Conservation (phyloP, 2,888 invertebrate species). For the Tetragonula carbonaria region DNA sequence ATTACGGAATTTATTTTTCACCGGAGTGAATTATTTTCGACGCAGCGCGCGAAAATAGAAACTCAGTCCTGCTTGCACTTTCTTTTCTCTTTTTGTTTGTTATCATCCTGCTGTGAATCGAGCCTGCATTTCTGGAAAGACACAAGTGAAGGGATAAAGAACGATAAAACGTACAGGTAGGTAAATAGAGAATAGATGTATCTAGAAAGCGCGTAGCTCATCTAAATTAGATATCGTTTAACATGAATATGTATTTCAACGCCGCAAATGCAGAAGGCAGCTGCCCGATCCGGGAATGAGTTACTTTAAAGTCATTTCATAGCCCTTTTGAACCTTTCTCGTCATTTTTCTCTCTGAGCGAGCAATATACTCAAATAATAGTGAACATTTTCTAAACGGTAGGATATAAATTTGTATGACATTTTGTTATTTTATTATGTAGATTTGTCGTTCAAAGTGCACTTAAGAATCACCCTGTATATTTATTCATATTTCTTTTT, state of each 20-base stretch:
- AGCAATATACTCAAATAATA: too few species aligned
- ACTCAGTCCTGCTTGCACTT: not conserved
- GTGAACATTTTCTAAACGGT: too few species aligned
- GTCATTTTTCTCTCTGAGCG: not conserved
- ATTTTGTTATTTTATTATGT: too few species aligned
- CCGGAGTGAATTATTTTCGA: not conserved
- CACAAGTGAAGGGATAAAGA: not conserved
- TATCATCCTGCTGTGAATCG: not conserved
- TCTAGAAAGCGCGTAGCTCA: not conserved
- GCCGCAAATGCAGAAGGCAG: not conserved
- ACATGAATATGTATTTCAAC: conserved; percentile 2
- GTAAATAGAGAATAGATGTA: not conserved
- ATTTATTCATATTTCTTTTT: too few species aligned
- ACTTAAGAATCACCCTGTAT: too few species aligned
- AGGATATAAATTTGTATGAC: too few species aligned
- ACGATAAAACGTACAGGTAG: not conserved
- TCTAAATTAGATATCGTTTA: not conserved
- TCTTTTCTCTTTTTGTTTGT: not conserved
- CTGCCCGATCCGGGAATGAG: conserved; percentile 26
- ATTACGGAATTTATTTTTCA: too few species aligned
- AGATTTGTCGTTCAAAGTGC: too few species aligned
- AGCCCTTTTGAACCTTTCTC: not conserved
- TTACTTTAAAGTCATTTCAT: conserved; percentile 25
- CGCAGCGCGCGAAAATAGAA: not conserved
- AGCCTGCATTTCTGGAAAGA: not conserved